Evolutionary conservation across 2,113 vertebrate genomes (phyloP).

Genomic region (Ochotona princeps): DNA sequence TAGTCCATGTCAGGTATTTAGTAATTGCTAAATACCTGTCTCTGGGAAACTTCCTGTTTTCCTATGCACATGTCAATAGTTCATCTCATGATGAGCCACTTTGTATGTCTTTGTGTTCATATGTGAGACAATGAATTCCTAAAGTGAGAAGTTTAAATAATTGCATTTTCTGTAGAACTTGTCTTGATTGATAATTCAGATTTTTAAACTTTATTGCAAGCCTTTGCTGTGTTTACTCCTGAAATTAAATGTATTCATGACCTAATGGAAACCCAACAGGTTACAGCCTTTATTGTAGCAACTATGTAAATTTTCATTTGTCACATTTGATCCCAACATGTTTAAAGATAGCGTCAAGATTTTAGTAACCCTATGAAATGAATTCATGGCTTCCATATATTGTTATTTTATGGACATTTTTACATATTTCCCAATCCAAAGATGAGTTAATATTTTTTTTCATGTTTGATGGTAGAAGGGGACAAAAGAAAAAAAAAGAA

Average conservation of each 20-base stretch:
- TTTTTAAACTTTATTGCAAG: not conserved
- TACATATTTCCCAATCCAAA: not conserved
- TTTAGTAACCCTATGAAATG: slow-evolving; percentile 34
- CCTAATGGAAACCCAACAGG: slow-evolving; percentile 31
- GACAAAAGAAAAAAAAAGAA: not conserved
- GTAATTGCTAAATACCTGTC: not conserved
- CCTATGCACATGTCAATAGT: not conserved
- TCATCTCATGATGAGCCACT: not conserved
- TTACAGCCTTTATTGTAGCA: slow-evolving; percentile 41
- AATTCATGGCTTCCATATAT: slow-evolving; percentile 12
- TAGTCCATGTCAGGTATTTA: not conserved
- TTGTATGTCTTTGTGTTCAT: slow-evolving; percentile 48
- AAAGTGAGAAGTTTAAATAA: slow-evolving; percentile 12
- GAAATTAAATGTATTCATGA: slow-evolving; percentile 25
- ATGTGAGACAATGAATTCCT: not conserved
- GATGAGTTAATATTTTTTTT: not conserved
- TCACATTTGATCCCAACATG: slow-evolving; percentile 44
- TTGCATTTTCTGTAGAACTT: slow-evolving; percentile 33
- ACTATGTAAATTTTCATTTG: slow-evolving; percentile 8
- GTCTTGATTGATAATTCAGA: slow-evolving; percentile 22
- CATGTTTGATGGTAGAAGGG: not conserved
- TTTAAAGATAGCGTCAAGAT: slow-evolving; percentile 47
- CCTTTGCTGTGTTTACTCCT: slow-evolving; percentile 53
- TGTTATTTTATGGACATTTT: not conserved
- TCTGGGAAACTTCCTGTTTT: not conserved